phyloP scores from a whole-genome alignment of 2,888 invertebrate genomes.

The Lordiphosa andalusiaca region DNA sequence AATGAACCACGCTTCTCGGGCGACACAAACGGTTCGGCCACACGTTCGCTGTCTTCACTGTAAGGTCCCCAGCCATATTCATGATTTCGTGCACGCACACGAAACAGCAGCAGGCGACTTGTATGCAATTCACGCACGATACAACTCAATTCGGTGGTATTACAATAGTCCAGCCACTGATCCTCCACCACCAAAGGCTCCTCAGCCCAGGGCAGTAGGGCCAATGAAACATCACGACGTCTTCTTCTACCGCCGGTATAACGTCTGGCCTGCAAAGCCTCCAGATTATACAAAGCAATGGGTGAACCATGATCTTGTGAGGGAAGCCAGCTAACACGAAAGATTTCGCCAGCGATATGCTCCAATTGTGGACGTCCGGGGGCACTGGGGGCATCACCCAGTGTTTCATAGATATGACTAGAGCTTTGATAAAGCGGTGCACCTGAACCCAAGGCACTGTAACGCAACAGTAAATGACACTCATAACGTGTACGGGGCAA shows the following conservation, averaged over 20 bases:
- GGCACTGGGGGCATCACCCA: constrained; percentile 89
- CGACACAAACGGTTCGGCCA: constrained; percentile 77
- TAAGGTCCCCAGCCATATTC: constrained; percentile 90
- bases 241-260: constrained; percentile 46
- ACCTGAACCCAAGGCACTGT: constrained; percentile 79
- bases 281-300: constrained; percentile 88
- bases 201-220: constrained; percentile 82
- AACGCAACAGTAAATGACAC: constrained; percentile 85
- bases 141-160: constrained; percentile 90
- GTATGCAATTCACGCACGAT: constrained; percentile 85
- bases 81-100: constrained; percentile 88
- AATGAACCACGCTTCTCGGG: constrained; percentile 80
- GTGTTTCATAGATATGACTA: constrained; percentile 87
- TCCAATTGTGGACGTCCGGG: constrained; percentile 89
- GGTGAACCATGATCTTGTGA: constrained; percentile 89
- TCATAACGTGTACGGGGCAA: constrained; percentile 89
- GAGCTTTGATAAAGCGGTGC: constrained; percentile 69
- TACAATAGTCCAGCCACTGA: constrained; percentile 86
- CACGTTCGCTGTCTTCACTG: constrained; percentile 85
- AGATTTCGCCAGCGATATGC: constrained; percentile 86
- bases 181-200: constrained; percentile 82
- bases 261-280: constrained; percentile 82
- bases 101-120: constrained; percentile 85
- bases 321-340: constrained; percentile 90
- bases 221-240: constrained; percentile 37